Conservation (phyloP, 2,797 vertebrate species). For the Crotalus adamanteus region DNA sequence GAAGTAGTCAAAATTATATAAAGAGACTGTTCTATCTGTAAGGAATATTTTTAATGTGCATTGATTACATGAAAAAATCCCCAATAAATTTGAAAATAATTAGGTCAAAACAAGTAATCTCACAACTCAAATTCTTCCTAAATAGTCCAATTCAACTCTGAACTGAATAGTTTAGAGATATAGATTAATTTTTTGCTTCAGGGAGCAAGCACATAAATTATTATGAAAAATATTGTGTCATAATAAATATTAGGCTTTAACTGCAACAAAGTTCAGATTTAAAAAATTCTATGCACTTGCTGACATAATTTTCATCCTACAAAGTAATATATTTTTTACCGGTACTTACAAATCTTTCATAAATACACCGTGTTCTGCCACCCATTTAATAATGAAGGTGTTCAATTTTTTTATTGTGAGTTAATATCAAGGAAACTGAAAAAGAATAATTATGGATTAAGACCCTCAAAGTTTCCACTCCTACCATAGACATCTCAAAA, state of each 20-base stretch:
- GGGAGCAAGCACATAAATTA: neutral
- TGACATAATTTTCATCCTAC: neutral
- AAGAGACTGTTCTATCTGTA: neutral
- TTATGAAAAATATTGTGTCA: neutral
- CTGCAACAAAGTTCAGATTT: neutral
- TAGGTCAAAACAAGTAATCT: neutral
- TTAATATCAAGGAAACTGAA: neutral
- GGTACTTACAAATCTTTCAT: neutral
- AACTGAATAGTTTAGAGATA: neutral
- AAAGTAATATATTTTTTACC: neutral
- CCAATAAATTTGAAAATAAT: neutral
- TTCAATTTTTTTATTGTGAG: neutral
- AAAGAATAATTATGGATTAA: neutral
- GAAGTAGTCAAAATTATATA: neutral
- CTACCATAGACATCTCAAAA: neutral
- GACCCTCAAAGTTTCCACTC: neutral
- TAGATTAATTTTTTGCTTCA: neutral
- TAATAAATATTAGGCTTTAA: neutral
- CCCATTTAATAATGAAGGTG: neutral
- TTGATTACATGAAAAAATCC: neutral
- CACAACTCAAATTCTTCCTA: neutral
- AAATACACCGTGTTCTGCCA: neutral
- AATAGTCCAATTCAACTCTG: neutral
- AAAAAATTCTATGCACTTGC: neutral
- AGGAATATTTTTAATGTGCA: neutral